Base-by-base conservation (phyloP, 2,797 vertebrate genomes). In the Tolypeutes matacus region DNA sequence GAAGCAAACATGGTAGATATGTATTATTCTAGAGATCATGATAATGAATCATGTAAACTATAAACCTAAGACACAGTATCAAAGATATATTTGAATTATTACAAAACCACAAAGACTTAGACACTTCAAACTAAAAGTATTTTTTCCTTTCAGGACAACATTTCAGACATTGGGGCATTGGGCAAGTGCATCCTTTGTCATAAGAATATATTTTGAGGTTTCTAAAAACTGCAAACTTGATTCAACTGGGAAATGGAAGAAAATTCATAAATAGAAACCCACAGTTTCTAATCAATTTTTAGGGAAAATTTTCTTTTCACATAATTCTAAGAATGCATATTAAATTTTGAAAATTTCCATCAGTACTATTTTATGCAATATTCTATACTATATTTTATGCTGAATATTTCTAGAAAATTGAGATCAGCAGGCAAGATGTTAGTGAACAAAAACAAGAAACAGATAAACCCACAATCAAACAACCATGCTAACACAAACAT, bases 291-390 rank as follows among this genome's bases (percentile, higher is more conserved):
- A 67, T 75, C n/a, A 86, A 5, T 69, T 88, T 87, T 87, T 70
- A 56, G n/a, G 3, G 5, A 85, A 64, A 17, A 29, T 90, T 85
- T 94, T 70, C 31, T 89, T 88, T 96, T 85, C 29, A 86, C 1
- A 29, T 82, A 95, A 36, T 83, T 92, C 39, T 81, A 2, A 67
- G 62, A 95, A 94, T 34, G 0, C 11, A 72, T 42, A 13, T 9
- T 85, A 5, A 72, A 17, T 73, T 95, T 70, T 49, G 13, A 89
- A 39, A 82, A 29, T 78, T 80, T 46, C 25, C 39, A 36, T 36
- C 12, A 89, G 14, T 2, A 73, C 95, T 92, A 95, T n/a, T 87
- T 89, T 73, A 62, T 93, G 39, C 5, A 31, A 8, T 56, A 65
- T 95, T 72, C 6, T 91, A 83, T 82, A 56, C 7, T n/a, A 67